Evolutionary conservation across 2,888 invertebrate genomes (phyloP).

Genomic region (Tipula confusa): DNA sequence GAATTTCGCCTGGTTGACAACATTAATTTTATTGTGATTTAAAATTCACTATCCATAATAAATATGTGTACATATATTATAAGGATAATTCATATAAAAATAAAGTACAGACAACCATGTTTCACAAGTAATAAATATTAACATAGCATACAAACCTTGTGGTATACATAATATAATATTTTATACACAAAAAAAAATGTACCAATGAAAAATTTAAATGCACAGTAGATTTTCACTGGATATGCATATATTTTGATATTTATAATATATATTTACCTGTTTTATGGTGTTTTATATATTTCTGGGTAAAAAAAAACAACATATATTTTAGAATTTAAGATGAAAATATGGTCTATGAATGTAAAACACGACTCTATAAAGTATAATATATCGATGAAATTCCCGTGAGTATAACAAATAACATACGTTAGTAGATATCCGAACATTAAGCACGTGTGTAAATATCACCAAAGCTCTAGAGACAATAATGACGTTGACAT

Average conservation of each 20-base stretch:
- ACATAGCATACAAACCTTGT: neutral
- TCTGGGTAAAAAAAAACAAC: neutral
- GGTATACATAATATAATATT: neutral
- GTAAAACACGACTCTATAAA: neutral
- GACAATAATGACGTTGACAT: neutral
- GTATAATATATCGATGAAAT: neutral
- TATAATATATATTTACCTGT: neutral
- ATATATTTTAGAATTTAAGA: neutral
- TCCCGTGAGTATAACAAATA: neutral
- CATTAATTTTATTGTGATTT: neutral
- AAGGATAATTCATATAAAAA: neutral
- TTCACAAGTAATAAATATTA: slow-evolving; percentile 3
- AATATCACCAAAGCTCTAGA: neutral
- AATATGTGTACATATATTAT: neutral
- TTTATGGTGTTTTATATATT: neutral
- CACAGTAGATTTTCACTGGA: neutral
- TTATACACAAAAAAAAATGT: neutral
- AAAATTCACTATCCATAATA: neutral
- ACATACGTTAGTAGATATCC: neutral
- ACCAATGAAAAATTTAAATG: neutral
- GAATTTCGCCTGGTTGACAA: neutral
- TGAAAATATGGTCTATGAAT: neutral
- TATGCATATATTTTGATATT: neutral
- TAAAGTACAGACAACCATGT: neutral
- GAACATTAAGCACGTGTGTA: neutral